Evolutionary conservation across 1,140 invertebrate species (phyloP).

Genomic region (Ephestia elutella): DNA sequence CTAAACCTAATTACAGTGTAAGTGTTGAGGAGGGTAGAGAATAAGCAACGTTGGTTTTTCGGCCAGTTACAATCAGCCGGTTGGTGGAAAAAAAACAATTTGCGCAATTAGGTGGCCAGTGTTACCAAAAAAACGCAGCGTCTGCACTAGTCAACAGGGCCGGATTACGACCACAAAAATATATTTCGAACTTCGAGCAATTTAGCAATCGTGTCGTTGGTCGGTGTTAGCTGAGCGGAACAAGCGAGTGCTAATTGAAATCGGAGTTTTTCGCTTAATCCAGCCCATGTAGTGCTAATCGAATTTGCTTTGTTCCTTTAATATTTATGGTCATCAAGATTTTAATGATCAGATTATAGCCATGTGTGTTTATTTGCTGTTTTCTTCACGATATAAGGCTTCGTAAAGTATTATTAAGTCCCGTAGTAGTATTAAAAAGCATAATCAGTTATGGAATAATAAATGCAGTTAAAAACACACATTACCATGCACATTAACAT

Average conservation of each 20-base stretch:
- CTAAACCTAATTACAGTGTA: background rate
- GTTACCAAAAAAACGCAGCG: slow-evolving; percentile 31
- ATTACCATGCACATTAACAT: no score
- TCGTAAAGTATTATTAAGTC: no score
- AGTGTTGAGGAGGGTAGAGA: background rate
- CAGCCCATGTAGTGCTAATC: slow-evolving; percentile 24
- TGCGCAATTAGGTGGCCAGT: slow-evolving; percentile 37
- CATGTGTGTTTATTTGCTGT: background rate
- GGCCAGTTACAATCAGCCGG: slow-evolving; percentile 18
- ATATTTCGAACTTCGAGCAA: slow-evolving; percentile 47
- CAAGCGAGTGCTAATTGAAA: slow-evolving; percentile 64
- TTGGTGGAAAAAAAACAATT: slow-evolving; percentile 28
- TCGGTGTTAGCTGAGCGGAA: slow-evolving; percentile 36
- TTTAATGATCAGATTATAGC: background rate
- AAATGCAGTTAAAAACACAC: no score
- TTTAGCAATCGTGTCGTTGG: slow-evolving; percentile 52
- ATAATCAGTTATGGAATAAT: no score
- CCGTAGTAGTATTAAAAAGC: no score
- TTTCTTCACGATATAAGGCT: background rate
- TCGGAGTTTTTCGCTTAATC: slow-evolving; percentile 51
- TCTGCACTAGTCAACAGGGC: slow-evolving; percentile 36
- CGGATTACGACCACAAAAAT: slow-evolving; percentile 48
- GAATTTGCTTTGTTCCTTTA: slow-evolving; percentile 12
- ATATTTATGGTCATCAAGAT: background rate
- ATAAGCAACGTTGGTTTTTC: slow-evolving; percentile 1